Percentiles rank a stretch among this genome's conserved stretches.
phyloP scores from a whole-genome alignment of 2,888 invertebrate species.

The Phalangium opilio region DNA sequence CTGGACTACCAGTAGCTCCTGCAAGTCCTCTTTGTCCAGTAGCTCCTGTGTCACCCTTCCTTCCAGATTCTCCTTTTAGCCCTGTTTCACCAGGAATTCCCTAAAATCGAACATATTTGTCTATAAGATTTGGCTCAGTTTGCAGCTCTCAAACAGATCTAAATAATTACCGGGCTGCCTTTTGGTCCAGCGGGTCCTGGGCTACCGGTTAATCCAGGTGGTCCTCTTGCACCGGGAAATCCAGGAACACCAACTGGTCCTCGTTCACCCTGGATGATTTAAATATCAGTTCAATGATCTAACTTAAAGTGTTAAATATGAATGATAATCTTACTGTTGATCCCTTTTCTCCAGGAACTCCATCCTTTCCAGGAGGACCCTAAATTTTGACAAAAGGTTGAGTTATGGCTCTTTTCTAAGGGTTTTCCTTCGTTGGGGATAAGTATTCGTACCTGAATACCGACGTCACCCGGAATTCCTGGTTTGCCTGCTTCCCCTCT shows the following conservation, averaged over 20 bases:
- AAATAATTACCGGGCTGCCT: slow-evolving; percentile 36
- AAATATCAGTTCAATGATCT: not conserved
- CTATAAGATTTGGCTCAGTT: too few species aligned
- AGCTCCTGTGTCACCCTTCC: slow-evolving; percentile 47
- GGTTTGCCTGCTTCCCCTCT: slow-evolving; percentile 61
- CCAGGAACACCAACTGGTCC: slow-evolving; percentile 44
- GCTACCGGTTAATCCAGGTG: slow-evolving; percentile 55
- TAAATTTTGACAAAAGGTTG: slow-evolving; percentile 4
- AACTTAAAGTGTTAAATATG: not conserved
- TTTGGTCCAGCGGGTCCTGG: slow-evolving; percentile 57
- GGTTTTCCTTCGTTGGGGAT: too few species aligned
- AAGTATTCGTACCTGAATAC: slow-evolving; percentile 37
- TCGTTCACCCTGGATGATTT: slow-evolving; percentile 14
- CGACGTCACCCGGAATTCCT: slow-evolving; percentile 60
- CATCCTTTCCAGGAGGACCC: slow-evolving; percentile 51
- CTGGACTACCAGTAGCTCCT: slow-evolving; percentile 17
- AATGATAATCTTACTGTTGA: slow-evolving; percentile 22
- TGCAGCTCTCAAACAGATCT: too few species aligned
- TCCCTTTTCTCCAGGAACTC: slow-evolving; percentile 64
- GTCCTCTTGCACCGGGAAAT: slow-evolving; percentile 63
- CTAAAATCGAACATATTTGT: too few species aligned
- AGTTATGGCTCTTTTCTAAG: too few species aligned
- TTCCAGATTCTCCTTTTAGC: slow-evolving; percentile 57
- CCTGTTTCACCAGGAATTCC: slow-evolving; percentile 54
- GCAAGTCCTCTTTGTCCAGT: slow-evolving; percentile 42